Evolutionary conservation across 2,113 vertebrate genomes (phyloP), one percentile per base, ranked within the genome.

Genomic region (Phainopepla nitens): DNA sequence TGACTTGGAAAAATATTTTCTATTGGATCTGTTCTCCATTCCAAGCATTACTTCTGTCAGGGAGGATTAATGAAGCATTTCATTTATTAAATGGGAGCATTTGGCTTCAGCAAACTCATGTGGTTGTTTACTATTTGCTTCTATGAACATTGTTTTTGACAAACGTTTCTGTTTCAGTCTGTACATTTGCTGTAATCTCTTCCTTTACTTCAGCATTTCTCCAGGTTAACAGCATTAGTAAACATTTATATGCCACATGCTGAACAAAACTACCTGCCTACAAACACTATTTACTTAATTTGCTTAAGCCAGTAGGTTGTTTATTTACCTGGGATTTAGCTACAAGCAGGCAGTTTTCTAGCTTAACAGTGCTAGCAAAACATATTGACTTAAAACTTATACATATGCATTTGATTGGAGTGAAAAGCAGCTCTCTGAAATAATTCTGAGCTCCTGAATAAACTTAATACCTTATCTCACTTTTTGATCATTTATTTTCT

Each of bases 81-180:
- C 3, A 83, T 93, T 90, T 93, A 86, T 86, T 90, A 90, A 90
- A 93, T 75, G 64, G 7, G 62, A 96, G 22, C 85, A 88, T 90
- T 88, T 93, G 72, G 88, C 64, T 87, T 86, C 79, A 84, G 60
- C 0, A 0, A 92, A 62, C 68, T 89, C 88, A 68, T 75, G 47
- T 60, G 41, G 58, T 62, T 89, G 56, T 92, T 96, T 89, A 83
- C 79, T 83, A 19, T 95, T 93, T 93, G 69, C 42, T 90, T 87
- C 35, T 70, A 41, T 91, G 68, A 53, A 81, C 22, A 82, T 57
- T 80, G 29, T 10, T 91, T 90, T 66, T 88, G 71, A 95, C 71
- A 94, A 94, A 96, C 78, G 29, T 75, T 96, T 86, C 82, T 83
- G 71, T 22, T 94, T 88, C 75, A 78, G 87, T 92, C 71, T 78